Evolutionary conservation across 1,140 invertebrate species (phyloP), one percentile per base, ranked within the genome.

Genomic region (Cotesia chilonis): DNA sequence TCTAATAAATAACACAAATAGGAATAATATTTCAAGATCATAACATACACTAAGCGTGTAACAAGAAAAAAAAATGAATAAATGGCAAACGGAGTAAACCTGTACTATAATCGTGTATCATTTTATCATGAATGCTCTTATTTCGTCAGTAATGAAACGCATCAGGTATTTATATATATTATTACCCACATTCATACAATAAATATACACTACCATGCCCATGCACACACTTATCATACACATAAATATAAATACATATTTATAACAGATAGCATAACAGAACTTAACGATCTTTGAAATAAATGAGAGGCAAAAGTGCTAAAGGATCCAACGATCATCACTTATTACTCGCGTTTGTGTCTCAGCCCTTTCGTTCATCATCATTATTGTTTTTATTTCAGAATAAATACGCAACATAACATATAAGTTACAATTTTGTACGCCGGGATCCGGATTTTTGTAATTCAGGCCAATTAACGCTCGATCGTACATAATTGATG

Each of bases 401-500:
- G 51, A 71, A 73, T 76, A 68, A 73, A 67, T 76, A 71, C 65
- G 63, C 71, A 71, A 67, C 67, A 59, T 35, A 17, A 6, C 41
- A 47, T 41, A 76, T 73, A 54, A 68, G 73, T 73, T 75, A 75
- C 71, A 71, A 77, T 55, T 64, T 47, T 70, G 41, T 47, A 10
- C 6, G 41, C 41, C 57, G 61, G 47, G 64, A 70, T 74, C 70
- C 71, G 74, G 71, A 70, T 79, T 77, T 79, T 77, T 74, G 71
- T 76, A 80, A 77, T 76, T 75, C 63, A 51, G 75, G 75, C 74
- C 72, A 78, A 74, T 72, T 75, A 79, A 79, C 75, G 71, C 61
- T 61, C 59, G 57, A 73, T 70, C 64, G 70, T 57, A 20, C 20
- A 64, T 77, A 77, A 75, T 75, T 75, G 68, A 75, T 74, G 72